phyloP scores from a whole-genome alignment of 1,140 invertebrate genomes.

The Vanessa tameamea region DNA sequence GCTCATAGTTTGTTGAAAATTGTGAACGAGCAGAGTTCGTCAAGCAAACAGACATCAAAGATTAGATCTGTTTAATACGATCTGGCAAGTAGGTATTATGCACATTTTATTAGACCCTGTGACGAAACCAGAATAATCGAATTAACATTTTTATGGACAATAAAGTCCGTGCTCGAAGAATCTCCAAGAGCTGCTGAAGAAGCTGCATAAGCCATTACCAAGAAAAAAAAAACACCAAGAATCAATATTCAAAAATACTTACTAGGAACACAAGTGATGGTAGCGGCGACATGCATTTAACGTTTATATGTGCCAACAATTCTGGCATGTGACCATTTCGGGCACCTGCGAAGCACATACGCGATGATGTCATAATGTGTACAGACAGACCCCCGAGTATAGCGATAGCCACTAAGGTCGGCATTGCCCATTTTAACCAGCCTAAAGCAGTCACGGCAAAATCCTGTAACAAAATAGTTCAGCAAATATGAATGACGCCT shows the following conservation, averaged over 20 bases:
- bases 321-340: slow-evolving; percentile 94
- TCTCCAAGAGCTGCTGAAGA: too few relatives aligned
- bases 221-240: slow-evolving; percentile 15
- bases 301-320: slow-evolving; percentile 91
- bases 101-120: too few relatives aligned
- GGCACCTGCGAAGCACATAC: slow-evolving; percentile 95
- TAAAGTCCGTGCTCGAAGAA: too few relatives aligned
- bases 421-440: slow-evolving; percentile 88
- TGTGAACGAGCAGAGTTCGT: too few relatives aligned
- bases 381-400: slow-evolving; percentile 93
- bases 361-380: slow-evolving; percentile 93
- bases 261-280: slow-evolving; percentile 93
- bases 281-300: slow-evolving; percentile 90
- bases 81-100: too few relatives aligned
- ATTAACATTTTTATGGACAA: too few relatives aligned
- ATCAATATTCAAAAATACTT: slow-evolving; percentile 47
- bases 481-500: too few relatives aligned
- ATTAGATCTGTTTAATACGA: too few relatives aligned
- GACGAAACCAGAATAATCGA: too few relatives aligned
- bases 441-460: slow-evolving; percentile 90
- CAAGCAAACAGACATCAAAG: too few relatives aligned
- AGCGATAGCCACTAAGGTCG: slow-evolving; percentile 91
- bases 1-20: too few relatives aligned
- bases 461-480: slow-evolving; percentile 81
- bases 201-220: not conserved